Percentiles rank a stretch among this genome's conserved stretches.
Evolutionary conservation across 2,113 vertebrate species (phyloP).

Genomic region (Centropus bengalensis): DNA sequence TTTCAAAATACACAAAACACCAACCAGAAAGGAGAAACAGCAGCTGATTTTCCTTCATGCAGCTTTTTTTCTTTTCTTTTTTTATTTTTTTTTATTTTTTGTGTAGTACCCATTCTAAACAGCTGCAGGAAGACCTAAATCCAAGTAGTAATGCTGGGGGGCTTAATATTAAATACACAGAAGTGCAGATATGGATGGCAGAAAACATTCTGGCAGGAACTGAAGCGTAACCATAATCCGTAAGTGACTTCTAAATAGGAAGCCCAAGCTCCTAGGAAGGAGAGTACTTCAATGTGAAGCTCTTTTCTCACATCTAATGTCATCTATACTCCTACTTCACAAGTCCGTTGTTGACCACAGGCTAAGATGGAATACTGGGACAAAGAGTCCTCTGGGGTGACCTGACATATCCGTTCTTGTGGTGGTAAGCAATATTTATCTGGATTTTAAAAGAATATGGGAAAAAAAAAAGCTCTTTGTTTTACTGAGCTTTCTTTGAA

Average conservation of each 20-base stretch:
- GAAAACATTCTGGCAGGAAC: neutral
- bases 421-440: neutral
- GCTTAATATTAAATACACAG: neutral
- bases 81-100: neutral
- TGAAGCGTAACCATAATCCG: rapidly evolving
- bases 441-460: neutral
- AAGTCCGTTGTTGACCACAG: neutral
- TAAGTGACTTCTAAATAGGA: neutral
- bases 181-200: neutral
- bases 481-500: neutral
- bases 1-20: neutral
- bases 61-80: neutral
- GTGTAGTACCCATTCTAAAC: neutral
- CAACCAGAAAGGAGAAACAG: neutral
- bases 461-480: neutral
- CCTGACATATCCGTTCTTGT: neutral
- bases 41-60: neutral
- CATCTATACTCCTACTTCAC: neutral
- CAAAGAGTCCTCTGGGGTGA: neutral
- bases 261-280: neutral
- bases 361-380: neutral
- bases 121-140: neutral
- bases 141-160: neutral
- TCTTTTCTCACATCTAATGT: neutral
- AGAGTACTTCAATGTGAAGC: neutral